Evolutionary conservation across 2,888 invertebrate genomes (phyloP), one percentile per base, ranked within the genome.

Genomic region (Eupithecia pulchellata): DNA sequence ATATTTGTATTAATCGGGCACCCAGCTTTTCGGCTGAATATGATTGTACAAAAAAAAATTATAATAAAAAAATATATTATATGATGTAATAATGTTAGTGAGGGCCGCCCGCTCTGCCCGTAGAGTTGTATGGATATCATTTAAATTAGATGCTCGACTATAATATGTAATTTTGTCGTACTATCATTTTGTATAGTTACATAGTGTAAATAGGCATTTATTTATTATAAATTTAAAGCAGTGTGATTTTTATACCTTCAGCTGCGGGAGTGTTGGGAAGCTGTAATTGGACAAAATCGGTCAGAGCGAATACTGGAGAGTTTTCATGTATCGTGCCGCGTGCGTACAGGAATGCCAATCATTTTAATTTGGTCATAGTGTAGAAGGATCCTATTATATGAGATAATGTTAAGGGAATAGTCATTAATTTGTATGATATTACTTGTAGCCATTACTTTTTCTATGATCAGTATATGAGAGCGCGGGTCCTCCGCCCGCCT

Each of bases 161-260:
- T 86, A 91, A 89, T 88, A 86, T 91, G 92, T 93, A 90, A 91
- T 91, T 91, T 93, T 82, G 90, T 89, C 91, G 91, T 92, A 91
- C 92, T 92, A 91, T 92, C 92, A 90, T 93, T 93, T 93, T 93
- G 93, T 94, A 94, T 94, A 93, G 93, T 90, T 90, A 92, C 91
- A 92, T 94, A 94, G 93, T 93, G 93, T 94, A 93, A 93, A 94
- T 94, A 94, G 94, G 94, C 94, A 94, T 94, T 94, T 94, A 94
- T 93, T 93, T 94, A 94, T 94, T 93, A 92, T 93, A 92, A 93
- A 93, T 91, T 92, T 88, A 92, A 91, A 91, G 92, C 93, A 89
- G 92, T 91, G 92, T 92, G 92, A 89, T 91, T 91, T 92, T 91
- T 90, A 92, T 92, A 92, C 75, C 69, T 77, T 75, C 91, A 91